A percentile compares a stretch with the other conserved stretches of the same genome.
Conservation (phyloP, 1,140 invertebrate species). For the Melanaphis sacchari region DNA sequence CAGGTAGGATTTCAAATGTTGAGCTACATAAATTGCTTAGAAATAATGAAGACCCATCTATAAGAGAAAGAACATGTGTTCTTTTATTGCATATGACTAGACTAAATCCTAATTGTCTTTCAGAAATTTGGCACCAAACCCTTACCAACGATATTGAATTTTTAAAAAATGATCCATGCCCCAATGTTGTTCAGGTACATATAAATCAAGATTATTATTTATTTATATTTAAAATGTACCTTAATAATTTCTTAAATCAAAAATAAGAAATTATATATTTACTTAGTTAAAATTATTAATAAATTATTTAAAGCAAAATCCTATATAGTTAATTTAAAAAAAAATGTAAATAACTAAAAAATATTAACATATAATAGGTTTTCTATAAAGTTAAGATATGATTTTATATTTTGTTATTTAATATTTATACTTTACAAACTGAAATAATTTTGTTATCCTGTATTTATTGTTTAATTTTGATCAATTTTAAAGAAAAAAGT, state of each 20-base stretch:
- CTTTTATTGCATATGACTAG: conserved; percentile 48
- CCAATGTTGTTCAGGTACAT: conserved; percentile 45
- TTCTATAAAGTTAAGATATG: too few relatives aligned
- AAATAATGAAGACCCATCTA: neutral
- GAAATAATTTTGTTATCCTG: neutral
- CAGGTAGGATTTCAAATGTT: conserved; percentile 49
- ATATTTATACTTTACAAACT: neutral
- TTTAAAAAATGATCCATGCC: conserved; percentile 37
- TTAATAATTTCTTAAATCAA: neutral
- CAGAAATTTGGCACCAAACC: conserved; percentile 48
- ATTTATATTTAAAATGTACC: neutral
- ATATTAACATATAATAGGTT: neutral
- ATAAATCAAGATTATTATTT: neutral
- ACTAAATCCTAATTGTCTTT: conserved; percentile 9
- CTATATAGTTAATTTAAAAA: neutral
- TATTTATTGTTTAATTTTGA: too few relatives aligned
- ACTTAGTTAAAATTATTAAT: neutral
- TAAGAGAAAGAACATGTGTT: conserved; percentile 53
- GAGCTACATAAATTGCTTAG: conserved; percentile 51
- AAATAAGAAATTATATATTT: neutral
- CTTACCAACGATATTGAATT: conserved; percentile 51
- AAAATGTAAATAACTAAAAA: neutral
- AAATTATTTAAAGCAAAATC: neutral
- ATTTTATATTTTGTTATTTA: neutral
- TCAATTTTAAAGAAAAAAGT: too few relatives aligned